A percentile compares a stretch with the other conserved stretches of the same genome.
Evolutionary conservation across 2,888 invertebrate species (phyloP).

Genomic region (Ommatoiulus sabulosus): DNA sequence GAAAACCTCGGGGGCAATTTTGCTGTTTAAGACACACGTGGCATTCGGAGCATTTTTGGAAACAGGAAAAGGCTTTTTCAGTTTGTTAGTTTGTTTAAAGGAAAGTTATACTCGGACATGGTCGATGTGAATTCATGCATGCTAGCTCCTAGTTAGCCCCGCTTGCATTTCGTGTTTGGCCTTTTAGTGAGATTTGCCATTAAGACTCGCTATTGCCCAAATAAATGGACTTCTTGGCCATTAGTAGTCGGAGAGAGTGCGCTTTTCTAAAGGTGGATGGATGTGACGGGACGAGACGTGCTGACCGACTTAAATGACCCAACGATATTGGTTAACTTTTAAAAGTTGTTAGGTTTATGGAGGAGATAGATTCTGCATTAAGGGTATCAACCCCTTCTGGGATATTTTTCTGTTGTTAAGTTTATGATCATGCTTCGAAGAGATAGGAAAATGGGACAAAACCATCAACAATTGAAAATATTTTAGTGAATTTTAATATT

Average conservation of each 20-base stretch:
- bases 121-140: not conserved
- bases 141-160: not conserved
- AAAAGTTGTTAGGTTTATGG: not conserved
- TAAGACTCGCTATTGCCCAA: not conserved
- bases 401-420: not conserved
- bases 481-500: no score
- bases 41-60: no score
- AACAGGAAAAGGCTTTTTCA: conserved; percentile 31
- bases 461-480: no score
- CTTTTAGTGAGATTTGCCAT: conserved; percentile 11
- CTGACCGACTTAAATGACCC: not conserved
- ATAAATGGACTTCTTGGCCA: not conserved
- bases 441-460: no score
- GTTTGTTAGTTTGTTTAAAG: not conserved
- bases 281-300: not conserved
- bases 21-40: no score
- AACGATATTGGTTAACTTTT: not conserved
- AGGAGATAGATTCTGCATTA: no score
- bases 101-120: not conserved
- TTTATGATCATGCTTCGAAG: no score
- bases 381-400: not conserved
- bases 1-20: no score
- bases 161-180: conserved; percentile 15
- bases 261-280: not conserved
- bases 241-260: not conserved